Percentiles rank a stretch among this genome's conserved stretches.
Evolutionary conservation across 2,888 invertebrate genomes (phyloP).

Genomic region (Harpagoxenus sublaevis): DNA sequence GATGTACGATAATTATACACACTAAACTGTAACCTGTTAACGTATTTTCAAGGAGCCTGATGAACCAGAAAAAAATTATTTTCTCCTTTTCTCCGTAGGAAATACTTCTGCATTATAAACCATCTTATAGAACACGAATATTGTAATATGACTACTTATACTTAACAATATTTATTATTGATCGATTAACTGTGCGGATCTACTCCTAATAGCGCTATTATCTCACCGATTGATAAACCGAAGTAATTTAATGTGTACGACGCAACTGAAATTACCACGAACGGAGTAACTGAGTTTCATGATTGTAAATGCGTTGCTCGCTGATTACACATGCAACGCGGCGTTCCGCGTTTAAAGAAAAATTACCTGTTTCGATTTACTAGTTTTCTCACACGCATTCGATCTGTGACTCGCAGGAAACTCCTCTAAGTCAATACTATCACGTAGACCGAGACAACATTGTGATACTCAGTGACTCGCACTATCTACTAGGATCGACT

Average conservation of each 20-base stretch:
- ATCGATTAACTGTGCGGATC: not conserved
- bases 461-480: conserved; percentile 72
- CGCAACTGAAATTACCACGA: conserved; percentile 39
- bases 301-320: conserved; percentile 34
- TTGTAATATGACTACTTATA: conserved; percentile 14
- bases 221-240: not conserved
- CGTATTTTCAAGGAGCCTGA: not conserved
- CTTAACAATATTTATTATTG: conserved; percentile 23
- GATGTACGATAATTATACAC: conserved; percentile 19
- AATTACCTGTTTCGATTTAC: conserved; percentile 10
- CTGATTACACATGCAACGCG: not conserved
- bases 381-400: conserved; percentile 1
- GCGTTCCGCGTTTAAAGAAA: not conserved
- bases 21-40: conserved; percentile 21
- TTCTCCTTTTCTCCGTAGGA: not conserved
- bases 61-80: not conserved
- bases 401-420: conserved; percentile 44
- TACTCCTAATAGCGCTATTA: not conserved
- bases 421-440: conserved; percentile 73
- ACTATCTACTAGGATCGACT: conserved; percentile 16
- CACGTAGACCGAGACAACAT: conserved; percentile 38
- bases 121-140: not conserved
- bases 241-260: not conserved
- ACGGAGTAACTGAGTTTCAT: conserved; percentile 69
- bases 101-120: not conserved